These are phyloP conservation scores for Ganaspis brasiliensis DNA, from an alignment of 2,888 invertebrate genomes.

Conservation along the genomic window DNA sequence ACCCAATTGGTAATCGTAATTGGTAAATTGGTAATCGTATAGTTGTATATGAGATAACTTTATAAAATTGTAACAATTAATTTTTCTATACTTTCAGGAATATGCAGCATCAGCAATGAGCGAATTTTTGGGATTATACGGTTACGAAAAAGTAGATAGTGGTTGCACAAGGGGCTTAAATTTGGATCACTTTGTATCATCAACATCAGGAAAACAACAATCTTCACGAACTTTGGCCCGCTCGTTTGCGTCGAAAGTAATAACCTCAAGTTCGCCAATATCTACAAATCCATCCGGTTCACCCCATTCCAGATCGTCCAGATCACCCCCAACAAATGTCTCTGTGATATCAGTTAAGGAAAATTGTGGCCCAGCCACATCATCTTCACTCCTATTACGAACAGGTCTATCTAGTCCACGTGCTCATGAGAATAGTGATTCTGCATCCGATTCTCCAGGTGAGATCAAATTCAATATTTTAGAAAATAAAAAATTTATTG, in stretches of 20 bases:
- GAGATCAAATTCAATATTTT: slow-evolving; percentile 40
- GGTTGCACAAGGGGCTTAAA: slow-evolving; percentile 83
- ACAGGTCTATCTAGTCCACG: slow-evolving; percentile 68
- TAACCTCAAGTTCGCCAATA: slow-evolving; percentile 61
- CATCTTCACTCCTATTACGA: slow-evolving; percentile 66
- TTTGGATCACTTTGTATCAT: slow-evolving; percentile 78
- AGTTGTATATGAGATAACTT: no score
- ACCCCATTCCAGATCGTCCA: slow-evolving; percentile 63
- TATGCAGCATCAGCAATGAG: slow-evolving; percentile 97
- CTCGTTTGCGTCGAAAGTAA: slow-evolving; percentile 54
- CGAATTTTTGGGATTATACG: slow-evolving; percentile 95
- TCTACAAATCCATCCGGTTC: slow-evolving; percentile 64
- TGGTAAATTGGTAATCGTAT: no score
- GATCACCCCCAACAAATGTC: slow-evolving; percentile 63
- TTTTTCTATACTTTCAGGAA: slow-evolving; percentile 87
- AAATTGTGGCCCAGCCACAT: slow-evolving; percentile 57
- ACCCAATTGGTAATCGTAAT: no score
- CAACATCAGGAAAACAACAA: slow-evolving; percentile 63
- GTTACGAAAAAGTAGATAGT: slow-evolving; percentile 89
- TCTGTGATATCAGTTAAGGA: slow-evolving; percentile 63
- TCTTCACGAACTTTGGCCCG: slow-evolving; percentile 57
- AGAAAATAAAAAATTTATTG: slow-evolving; percentile 9
- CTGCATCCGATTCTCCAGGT: slow-evolving; percentile 71
- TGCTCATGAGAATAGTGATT: slow-evolving; percentile 67
- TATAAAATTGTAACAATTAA: background rate